Percentiles rank a stretch among this genome's conserved stretches.
Evolutionary conservation across 1,140 invertebrate genomes (phyloP).

Genomic region (Zelostemma sp.): DNA sequence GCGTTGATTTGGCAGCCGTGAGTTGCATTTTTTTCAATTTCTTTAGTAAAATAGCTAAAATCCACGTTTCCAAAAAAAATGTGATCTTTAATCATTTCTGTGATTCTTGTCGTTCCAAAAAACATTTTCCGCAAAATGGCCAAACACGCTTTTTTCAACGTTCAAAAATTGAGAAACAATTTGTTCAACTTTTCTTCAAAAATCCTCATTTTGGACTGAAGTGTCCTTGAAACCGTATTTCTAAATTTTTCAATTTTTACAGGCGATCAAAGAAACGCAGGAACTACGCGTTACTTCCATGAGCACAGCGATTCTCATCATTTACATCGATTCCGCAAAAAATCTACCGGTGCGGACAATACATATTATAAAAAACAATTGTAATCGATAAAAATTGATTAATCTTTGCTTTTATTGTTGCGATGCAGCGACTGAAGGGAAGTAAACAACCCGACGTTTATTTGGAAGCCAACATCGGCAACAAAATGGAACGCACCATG

Average conservation of each 20-base stretch:
- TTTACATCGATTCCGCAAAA: slow-evolving; percentile 91
- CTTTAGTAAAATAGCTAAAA: too few species aligned
- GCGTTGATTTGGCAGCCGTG: slow-evolving; percentile 81
- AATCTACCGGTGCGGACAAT: slow-evolving; percentile 91
- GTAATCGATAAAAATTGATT: too few species aligned
- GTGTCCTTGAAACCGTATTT: too few species aligned
- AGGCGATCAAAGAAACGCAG: slow-evolving; percentile 84
- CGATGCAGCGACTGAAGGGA: slow-evolving; percentile 71
- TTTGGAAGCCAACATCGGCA: slow-evolving; percentile 78
- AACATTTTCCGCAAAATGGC: slow-evolving; percentile 2
- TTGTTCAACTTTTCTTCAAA: too few species aligned
- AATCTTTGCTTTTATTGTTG: slow-evolving; percentile 7
- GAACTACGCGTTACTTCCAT: slow-evolving; percentile 80
- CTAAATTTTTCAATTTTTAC: neutral
- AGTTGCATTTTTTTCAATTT: slow-evolving; percentile 58
- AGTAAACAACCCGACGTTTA: slow-evolving; percentile 85
- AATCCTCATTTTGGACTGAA: too few species aligned
- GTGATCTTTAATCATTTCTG: too few species aligned
- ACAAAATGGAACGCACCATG: slow-evolving; percentile 77
- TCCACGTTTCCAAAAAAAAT: too few species aligned
- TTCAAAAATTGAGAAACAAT: slow-evolving; percentile 16
- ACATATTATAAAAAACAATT: too few species aligned
- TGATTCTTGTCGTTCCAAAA: too few species aligned
- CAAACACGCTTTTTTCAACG: slow-evolving; percentile 12
- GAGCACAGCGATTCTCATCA: slow-evolving; percentile 82